Base-by-base conservation (phyloP, 1,140 invertebrate genomes). In the Acromyrmex charruanus region DNA sequence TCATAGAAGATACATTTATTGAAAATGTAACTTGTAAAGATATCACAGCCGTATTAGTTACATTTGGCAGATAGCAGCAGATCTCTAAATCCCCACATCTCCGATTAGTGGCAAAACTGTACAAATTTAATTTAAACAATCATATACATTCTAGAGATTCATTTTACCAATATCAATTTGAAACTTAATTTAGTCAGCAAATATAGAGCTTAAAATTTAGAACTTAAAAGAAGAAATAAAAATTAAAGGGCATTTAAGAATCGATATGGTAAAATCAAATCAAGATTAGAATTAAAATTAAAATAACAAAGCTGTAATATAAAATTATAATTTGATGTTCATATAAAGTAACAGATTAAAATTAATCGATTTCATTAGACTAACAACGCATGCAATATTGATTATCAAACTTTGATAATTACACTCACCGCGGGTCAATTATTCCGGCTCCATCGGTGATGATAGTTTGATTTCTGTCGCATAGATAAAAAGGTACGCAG, bases 401-500 rank as follows among this genome's bases (percentile, higher is more conserved):
- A 58, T 21, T 58, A 39, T 44, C 35, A 1, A 49, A 68, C 35
- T 68, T 66, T 21, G 39, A 68, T 14, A n/a, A 51, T n/a, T 10
- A 55, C 25, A 88, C 90, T 92, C 86, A 95, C 94, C 96, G 92
- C 5, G 96, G 90, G 87, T 97, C 96, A 81, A 97, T 95, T 4
- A 95, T 85, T 18, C 96, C 95, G 51, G 93, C 74, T 0, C 96
- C 96, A 89, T 96, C 95, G 2, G 93, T 95, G 25, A 96, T 94
- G 7, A 96, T 94, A 3, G 95, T 95, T 39, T 89, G 89, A 28
- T 96, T 96, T 39, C 94, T 90, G 44, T 95, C 89, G 75, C 96
- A 97, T 10, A 95, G 93, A 89, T 96, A 97, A 88, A 96, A 96
- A 6, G 95, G 95, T 0, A 96, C 95, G 85, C 96, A 96, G 35